Percentiles rank a stretch among this genome's conserved stretches.
These are phyloP conservation scores for Dermolepida albohirtum DNA, from an alignment of 2,888 invertebrate species.

Conservation along the genomic window DNA sequence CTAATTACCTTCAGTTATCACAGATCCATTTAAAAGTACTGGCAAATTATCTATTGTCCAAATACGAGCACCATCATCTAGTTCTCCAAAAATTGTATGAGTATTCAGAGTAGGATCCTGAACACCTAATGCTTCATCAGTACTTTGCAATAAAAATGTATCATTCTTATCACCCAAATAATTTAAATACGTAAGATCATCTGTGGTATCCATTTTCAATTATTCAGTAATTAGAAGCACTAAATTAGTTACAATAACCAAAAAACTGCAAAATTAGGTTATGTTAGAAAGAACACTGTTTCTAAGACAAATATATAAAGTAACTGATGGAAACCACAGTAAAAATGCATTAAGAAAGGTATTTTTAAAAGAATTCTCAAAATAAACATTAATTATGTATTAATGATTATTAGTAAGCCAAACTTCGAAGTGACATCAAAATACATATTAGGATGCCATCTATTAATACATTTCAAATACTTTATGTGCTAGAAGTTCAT, in stretches of 20 bases:
- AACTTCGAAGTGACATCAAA: too few species aligned
- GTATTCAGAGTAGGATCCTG: conserved; percentile 54
- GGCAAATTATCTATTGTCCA: conserved; percentile 60
- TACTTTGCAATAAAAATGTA: conserved; percentile 56
- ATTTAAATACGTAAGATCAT: conserved; percentile 58
- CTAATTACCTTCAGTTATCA: conserved; percentile 53
- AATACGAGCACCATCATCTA: conserved; percentile 54
- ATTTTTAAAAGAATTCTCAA: too few species aligned
- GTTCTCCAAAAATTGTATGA: conserved; percentile 59
- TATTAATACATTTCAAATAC: too few species aligned
- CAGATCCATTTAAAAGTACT: conserved; percentile 55
- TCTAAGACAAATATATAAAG: background rate
- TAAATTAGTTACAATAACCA: too few species aligned
- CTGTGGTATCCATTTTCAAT: conserved; percentile 51
- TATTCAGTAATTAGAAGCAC: background rate
- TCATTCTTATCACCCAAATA: conserved; percentile 56
- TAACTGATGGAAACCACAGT: too few species aligned
- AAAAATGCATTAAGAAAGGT: too few species aligned
- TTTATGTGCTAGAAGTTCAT: too few species aligned
- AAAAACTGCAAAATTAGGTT: conserved; percentile 6
- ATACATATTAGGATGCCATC: too few species aligned
- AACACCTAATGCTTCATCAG: conserved; percentile 53
- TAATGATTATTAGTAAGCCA: too few species aligned
- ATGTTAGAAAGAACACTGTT: background rate
- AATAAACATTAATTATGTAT: too few species aligned